A percentile compares a stretch with the other conserved stretches of the same genome.
Evolutionary conservation across 2,113 vertebrate genomes (phyloP).

Genomic region (Alosa alosa): DNA sequence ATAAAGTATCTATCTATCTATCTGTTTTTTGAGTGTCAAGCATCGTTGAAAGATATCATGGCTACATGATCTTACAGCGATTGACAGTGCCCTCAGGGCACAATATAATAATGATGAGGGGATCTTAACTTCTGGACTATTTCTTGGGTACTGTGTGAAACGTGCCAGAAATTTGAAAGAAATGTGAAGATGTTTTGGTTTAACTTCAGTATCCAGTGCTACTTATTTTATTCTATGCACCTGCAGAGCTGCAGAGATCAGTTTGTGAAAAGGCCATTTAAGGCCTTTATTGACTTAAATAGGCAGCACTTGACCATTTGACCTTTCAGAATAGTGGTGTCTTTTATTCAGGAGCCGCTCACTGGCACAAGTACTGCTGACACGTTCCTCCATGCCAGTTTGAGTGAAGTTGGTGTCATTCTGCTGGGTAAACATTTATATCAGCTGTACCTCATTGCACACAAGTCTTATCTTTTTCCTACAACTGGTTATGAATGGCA

Average conservation of each 20-base stretch:
- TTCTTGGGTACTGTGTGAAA: neutral
- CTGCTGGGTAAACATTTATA: neutral
- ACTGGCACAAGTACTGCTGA: neutral
- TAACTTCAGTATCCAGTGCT: neutral
- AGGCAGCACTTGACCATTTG: neutral
- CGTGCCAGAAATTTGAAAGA: neutral
- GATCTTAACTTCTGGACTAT: neutral
- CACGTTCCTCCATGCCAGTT: neutral
- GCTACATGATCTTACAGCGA: neutral
- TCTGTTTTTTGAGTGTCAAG: neutral
- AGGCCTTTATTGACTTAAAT: neutral
- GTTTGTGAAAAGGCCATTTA: neutral
- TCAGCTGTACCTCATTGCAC: neutral
- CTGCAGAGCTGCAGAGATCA: neutral
- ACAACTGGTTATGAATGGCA: neutral
- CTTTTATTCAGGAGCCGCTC: neutral
- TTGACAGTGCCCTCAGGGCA: neutral
- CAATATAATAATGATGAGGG: neutral
- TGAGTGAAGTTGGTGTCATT: neutral
- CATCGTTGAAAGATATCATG: neutral
- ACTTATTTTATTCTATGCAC: neutral
- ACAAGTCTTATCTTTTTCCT: neutral
- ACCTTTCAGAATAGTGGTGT: neutral
- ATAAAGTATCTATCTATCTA: too few relatives aligned
- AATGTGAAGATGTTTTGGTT: neutral